These are phyloP conservation scores for Nothura maculosa DNA, from an alignment of 2,797 vertebrate species.

Conservation along the genomic window DNA sequence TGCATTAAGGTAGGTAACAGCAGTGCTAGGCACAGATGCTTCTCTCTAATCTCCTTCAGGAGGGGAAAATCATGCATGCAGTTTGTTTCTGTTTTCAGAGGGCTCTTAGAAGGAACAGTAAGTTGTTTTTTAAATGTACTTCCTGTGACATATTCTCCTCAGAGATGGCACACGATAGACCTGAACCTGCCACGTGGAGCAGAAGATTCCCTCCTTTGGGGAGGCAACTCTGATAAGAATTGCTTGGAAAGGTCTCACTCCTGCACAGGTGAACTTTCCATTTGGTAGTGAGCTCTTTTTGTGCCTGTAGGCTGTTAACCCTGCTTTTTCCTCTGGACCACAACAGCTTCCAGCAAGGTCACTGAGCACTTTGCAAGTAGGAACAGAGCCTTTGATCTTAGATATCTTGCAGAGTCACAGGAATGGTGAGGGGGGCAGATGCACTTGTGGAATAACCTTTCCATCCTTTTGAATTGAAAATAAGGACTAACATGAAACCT, in stretches of 20 bases:
- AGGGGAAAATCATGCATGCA: not conserved
- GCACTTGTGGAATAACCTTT: not conserved
- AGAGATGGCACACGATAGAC: not conserved
- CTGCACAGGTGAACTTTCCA: not conserved
- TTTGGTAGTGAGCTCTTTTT: not conserved
- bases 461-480: not conserved
- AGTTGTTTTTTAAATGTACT: not conserved
- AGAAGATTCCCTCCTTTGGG: not conserved
- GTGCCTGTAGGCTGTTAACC: not conserved
- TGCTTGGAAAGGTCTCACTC: not conserved
- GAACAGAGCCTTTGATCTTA: not conserved
- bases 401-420: not conserved
- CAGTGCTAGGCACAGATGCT: not conserved
- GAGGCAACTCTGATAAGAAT: not conserved
- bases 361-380: not conserved
- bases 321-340: not conserved
- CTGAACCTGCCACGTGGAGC: not conserved
- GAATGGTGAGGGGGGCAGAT: not conserved
- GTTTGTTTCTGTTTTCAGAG: not conserved
- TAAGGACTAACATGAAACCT: not conserved
- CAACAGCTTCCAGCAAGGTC: not conserved
- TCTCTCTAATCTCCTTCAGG: not conserved
- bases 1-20: fast-evolving
- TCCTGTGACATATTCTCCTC: not conserved
- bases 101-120: not conserved